phyloP scores from a whole-genome alignment of 2,888 invertebrate genomes.

The Trissolcus brochymenae region DNA sequence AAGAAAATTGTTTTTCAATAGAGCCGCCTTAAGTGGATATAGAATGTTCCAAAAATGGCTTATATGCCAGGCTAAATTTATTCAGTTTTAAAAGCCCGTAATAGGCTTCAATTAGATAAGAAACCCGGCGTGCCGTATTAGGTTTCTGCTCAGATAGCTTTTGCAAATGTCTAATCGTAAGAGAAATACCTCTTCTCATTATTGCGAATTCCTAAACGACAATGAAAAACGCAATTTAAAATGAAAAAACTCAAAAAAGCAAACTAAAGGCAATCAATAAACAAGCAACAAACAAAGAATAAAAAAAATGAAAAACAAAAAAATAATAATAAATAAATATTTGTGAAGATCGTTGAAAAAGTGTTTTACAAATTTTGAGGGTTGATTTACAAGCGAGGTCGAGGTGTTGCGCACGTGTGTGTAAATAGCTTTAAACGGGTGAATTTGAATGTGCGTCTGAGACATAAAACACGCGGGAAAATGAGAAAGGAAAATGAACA shows the following conservation, averaged over 20 bases:
- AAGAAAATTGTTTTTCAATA: too few species aligned
- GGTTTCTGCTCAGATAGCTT: slow-evolving; percentile 14
- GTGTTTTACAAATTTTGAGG: slow-evolving; percentile 13
- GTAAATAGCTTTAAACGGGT: slow-evolving; percentile 45
- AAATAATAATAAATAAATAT: too few species aligned
- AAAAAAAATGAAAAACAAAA: too few species aligned
- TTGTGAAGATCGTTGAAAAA: too few species aligned
- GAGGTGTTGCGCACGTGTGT: slow-evolving; percentile 21
- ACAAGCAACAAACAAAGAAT: too few species aligned
- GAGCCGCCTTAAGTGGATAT: slow-evolving; percentile 29
- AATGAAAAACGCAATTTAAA: too few species aligned
- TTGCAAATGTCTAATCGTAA: slow-evolving; percentile 19
- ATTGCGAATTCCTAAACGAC: too few species aligned
- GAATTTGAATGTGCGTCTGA: slow-evolving; percentile 36
- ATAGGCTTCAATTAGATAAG: slow-evolving; percentile 48
- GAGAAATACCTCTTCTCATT: not conserved
- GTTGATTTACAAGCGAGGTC: slow-evolving; percentile 32
- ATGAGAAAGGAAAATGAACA: slow-evolving; percentile 53
- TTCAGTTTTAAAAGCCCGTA: slow-evolving; percentile 41
- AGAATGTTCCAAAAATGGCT: slow-evolving; percentile 42
- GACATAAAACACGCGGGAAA: slow-evolving; percentile 49
- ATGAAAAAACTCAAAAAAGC: too few species aligned
- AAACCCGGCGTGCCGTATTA: slow-evolving; percentile 24
- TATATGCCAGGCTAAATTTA: slow-evolving; percentile 46
- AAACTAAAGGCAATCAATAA: too few species aligned